These are phyloP conservation scores for Crocuta crocuta DNA, from an alignment of 2,113 vertebrate species.

Conservation along the genomic window DNA sequence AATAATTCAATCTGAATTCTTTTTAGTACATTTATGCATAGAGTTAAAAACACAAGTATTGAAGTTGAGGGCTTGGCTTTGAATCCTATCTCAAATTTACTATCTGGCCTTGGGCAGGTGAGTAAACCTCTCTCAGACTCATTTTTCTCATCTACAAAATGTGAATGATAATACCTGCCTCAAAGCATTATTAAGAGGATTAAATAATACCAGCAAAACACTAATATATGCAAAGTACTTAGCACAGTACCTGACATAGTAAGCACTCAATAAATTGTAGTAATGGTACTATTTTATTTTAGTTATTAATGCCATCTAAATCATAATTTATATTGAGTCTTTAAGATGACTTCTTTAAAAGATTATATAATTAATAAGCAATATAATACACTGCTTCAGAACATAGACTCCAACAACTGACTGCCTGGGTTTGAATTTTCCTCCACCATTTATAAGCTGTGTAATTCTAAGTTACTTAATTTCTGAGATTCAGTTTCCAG, in stretches of 20 bases:
- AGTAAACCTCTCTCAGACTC: neutral
- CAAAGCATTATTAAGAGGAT: slow-evolving; percentile 47
- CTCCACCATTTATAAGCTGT: neutral
- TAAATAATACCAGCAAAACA: neutral
- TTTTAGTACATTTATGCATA: neutral
- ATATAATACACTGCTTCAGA: neutral
- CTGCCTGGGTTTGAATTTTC: neutral
- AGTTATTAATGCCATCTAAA: slow-evolving; percentile 1
- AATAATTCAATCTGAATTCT: neutral
- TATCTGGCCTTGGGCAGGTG: neutral
- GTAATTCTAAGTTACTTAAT: neutral
- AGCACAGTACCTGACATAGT: neutral
- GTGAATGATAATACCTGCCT: slow-evolving; percentile 17
- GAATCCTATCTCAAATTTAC: slow-evolving; percentile 48
- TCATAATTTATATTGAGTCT: neutral
- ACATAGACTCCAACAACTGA: neutral
- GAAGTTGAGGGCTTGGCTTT: slow-evolving; percentile 35
- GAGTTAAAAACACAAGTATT: slow-evolving; percentile 45
- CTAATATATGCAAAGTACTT: slow-evolving; percentile 15
- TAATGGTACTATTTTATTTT: neutral
- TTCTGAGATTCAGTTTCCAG: neutral
- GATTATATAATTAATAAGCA: slow-evolving; percentile 10
- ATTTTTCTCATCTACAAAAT: slow-evolving; percentile 52
- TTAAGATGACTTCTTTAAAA: slow-evolving; percentile 32
- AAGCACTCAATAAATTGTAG: slow-evolving; percentile 6